Conservation (phyloP, 1,140 invertebrate genomes). For the Achatina immaculata region DNA sequence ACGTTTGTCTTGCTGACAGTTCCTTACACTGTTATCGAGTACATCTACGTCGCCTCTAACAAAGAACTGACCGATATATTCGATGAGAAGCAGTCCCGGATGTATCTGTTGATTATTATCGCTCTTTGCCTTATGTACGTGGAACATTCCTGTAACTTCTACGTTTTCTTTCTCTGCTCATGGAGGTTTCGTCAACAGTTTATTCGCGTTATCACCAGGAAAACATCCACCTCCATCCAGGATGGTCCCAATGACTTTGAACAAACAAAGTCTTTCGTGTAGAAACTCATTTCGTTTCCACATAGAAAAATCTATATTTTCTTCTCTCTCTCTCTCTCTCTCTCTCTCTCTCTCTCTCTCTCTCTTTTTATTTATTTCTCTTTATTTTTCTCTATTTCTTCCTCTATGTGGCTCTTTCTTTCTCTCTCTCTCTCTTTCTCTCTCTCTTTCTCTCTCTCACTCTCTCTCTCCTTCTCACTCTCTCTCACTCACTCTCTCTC, state of each 20-base stretch:
- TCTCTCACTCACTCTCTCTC: background rate
- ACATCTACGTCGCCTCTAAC: background rate
- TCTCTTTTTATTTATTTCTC: background rate
- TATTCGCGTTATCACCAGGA: background rate
- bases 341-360: background rate
- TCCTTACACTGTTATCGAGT: conserved; percentile 8
- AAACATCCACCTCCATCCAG: background rate
- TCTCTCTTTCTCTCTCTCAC: conserved; percentile 11
- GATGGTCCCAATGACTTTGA: background rate
- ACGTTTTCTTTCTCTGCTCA: conserved; percentile 21
- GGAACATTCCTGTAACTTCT: conserved; percentile 26
- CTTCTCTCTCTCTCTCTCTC: background rate
- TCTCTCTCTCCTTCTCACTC: background rate
- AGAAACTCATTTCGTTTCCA: too few species aligned
- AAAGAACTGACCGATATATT: background rate
- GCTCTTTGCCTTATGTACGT: conserved; percentile 8
- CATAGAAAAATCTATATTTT: too few species aligned
- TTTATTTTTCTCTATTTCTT: background rate
- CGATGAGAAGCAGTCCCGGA: background rate
- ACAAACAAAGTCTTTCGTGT: conserved; percentile 4
- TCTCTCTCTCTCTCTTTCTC: background rate
- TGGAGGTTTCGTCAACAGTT: conserved; percentile 17
- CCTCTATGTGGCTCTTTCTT: background rate
- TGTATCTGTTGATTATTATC: conserved; percentile 6
- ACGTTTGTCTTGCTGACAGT: conserved; percentile 7